These are phyloP conservation scores for Bombus waltoni DNA, from an alignment of 1,140 invertebrate genomes.

Conservation along the genomic window DNA sequence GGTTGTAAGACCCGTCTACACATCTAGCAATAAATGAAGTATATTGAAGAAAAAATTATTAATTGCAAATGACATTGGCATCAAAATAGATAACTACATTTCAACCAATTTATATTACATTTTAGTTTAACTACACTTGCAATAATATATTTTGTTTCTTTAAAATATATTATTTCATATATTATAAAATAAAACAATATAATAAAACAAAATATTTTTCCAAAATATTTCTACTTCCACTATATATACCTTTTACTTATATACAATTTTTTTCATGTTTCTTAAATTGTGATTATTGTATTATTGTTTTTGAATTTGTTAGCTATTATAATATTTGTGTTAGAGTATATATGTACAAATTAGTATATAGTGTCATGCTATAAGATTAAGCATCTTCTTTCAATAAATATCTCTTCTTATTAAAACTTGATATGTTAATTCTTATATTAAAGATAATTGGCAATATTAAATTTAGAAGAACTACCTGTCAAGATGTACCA, in stretches of 20 bases:
- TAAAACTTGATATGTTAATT: constrained; percentile 28
- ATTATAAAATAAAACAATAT: background rate
- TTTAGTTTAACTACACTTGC: background rate
- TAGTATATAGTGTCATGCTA: constrained; percentile 50
- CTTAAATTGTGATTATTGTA: constrained; percentile 32
- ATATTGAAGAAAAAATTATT: background rate
- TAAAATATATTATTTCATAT: background rate
- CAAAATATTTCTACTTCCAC: background rate
- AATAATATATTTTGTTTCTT: background rate
- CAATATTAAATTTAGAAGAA: constrained; percentile 51
- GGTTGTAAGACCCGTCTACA: background rate
- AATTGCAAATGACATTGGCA: background rate
- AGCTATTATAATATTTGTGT: background rate
- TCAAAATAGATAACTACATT: background rate
- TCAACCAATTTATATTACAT: background rate
- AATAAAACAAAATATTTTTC: background rate
- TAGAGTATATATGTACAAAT: constrained; percentile 20
- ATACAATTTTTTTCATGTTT: background rate
- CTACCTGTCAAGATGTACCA: constrained; percentile 77
- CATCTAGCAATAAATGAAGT: constrained; percentile 18
- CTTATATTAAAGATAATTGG: constrained; percentile 37
- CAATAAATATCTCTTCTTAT: constrained; percentile 17
- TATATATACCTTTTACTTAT: background rate
- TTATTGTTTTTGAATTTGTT: constrained; percentile 20
- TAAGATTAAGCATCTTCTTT: constrained; percentile 22